Percentiles rank a stretch among this genome's conserved stretches.
Conservation (phyloP, 2,888 invertebrate genomes). For the Thelaira solivaga region DNA sequence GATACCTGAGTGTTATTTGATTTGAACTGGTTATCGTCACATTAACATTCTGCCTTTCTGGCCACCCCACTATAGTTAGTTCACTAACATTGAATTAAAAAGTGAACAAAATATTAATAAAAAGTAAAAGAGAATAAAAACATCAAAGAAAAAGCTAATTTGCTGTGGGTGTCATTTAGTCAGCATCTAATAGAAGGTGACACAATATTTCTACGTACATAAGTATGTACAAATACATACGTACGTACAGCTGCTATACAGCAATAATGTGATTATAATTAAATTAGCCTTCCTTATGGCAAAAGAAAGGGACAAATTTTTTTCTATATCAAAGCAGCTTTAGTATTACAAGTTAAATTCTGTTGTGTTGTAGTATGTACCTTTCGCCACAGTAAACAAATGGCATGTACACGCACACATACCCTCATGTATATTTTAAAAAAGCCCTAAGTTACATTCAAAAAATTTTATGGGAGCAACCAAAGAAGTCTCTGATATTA, state of each 20-base stretch:
- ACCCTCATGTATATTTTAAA: no score
- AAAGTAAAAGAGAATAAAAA: constrained; percentile 12
- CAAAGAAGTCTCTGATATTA: no score
- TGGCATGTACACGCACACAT: no score
- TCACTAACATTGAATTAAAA: background rate
- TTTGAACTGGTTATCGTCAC: constrained; percentile 44
- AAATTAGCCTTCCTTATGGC: constrained; percentile 1
- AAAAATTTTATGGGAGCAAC: no score
- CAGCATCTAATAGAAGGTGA: background rate
- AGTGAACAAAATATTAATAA: constrained; percentile 2
- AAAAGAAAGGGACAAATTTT: background rate
- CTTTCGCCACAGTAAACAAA: no score
- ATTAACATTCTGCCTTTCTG: no score
- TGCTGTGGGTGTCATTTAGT: constrained; percentile 20
- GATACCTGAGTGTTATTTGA: constrained; percentile 54
- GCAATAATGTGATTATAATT: constrained; percentile 28
- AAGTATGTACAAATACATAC: background rate
- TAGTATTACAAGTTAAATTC: background rate
- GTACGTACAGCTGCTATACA: background rate
- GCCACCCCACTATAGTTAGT: background rate
- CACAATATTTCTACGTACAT: background rate
- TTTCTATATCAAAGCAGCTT: background rate
- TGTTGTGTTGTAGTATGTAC: no score
- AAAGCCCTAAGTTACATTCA: no score
- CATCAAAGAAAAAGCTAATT: constrained; percentile 46